Percentiles rank a stretch among this genome's conserved stretches.
These are phyloP conservation scores for Drepana arcuata DNA, from an alignment of 1,140 invertebrate species.

Conservation along the genomic window DNA sequence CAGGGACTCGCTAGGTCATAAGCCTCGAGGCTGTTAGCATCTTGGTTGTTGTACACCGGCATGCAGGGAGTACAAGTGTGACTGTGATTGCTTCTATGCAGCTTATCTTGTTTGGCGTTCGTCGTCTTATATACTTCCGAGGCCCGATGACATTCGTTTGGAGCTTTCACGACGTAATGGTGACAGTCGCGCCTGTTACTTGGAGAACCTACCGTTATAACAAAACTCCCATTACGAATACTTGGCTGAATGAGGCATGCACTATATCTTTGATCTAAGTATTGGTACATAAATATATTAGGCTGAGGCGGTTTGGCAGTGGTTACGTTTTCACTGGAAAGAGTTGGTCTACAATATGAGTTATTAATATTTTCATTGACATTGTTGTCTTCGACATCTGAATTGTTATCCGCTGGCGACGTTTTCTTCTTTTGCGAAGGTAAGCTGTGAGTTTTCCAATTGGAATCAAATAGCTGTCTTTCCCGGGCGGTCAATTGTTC, in stretches of 20 bases:
- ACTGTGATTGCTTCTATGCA: constrained; percentile 65
- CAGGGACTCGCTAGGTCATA: constrained; percentile 88
- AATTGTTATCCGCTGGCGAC: constrained; percentile 62
- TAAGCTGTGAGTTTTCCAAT: constrained; percentile 90
- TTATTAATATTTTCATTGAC: constrained; percentile 44
- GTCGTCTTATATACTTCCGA: constrained; percentile 34
- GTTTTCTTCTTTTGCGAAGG: constrained; percentile 85
- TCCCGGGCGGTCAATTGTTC: constrained; percentile 88
- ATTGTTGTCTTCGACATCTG: constrained; percentile 48
- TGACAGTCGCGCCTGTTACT: constrained; percentile 77
- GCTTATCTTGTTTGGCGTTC: constrained; percentile 42
- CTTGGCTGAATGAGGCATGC: constrained; percentile 76
- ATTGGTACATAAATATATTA: constrained; percentile 78
- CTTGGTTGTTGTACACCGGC: constrained; percentile 74
- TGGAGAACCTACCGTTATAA: constrained; percentile 77
- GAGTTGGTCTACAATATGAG: constrained; percentile 75
- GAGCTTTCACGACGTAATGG: constrained; percentile 76
- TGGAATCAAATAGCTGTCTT: constrained; percentile 84
- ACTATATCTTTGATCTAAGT: constrained; percentile 78
- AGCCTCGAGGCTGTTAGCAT: constrained; percentile 84
- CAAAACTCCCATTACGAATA: constrained; percentile 76
- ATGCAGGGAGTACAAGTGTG: constrained; percentile 84
- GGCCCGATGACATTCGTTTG: constrained; percentile 63
- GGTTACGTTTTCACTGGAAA: constrained; percentile 81
- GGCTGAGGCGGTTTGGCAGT: constrained; percentile 68